Conservation (phyloP, 2,797 vertebrate genomes). For the Pantherophis vulpinus region DNA sequence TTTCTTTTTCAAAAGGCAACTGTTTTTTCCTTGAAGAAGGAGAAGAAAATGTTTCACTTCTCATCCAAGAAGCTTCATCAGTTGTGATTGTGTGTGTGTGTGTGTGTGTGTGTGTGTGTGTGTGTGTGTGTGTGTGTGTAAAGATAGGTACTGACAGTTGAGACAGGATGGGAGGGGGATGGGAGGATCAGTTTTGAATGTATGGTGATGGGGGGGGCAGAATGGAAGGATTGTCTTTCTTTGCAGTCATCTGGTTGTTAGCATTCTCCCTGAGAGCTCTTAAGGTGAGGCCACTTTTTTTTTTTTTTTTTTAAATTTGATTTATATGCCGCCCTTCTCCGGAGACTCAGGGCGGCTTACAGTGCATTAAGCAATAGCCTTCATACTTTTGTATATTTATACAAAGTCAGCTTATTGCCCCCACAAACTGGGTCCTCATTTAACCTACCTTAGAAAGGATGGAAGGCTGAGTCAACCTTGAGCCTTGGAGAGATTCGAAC, state of each 20-base stretch:
- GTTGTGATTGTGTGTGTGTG: not conserved
- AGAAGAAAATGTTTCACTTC: not conserved
- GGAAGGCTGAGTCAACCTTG: too few species aligned
- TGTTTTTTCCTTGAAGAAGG: not conserved
- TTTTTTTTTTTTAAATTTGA: too few species aligned
- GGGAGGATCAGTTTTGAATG: not conserved
- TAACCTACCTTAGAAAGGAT: too few species aligned
- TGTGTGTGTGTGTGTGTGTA: not conserved
- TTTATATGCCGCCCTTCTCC: too few species aligned
- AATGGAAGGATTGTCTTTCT: not conserved
- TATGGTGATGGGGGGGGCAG: not conserved
- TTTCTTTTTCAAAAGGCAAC: not conserved
- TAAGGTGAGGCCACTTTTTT: not conserved
- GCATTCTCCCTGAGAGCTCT: not conserved
- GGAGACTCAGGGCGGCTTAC: too few species aligned
- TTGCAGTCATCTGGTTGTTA: not conserved
- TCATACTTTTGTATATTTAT: too few species aligned
- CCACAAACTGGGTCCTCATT: too few species aligned
- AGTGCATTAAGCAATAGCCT: too few species aligned
- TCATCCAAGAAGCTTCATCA: not conserved
- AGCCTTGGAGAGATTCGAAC: too few species aligned
- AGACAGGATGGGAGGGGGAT: not conserved
- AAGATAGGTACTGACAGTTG: not conserved
- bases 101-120: too few species aligned
- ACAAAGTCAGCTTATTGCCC: too few species aligned